These are phyloP conservation scores for Antigone vipio DNA, from an alignment of 2,113 vertebrate genomes.

Conservation along the genomic window DNA sequence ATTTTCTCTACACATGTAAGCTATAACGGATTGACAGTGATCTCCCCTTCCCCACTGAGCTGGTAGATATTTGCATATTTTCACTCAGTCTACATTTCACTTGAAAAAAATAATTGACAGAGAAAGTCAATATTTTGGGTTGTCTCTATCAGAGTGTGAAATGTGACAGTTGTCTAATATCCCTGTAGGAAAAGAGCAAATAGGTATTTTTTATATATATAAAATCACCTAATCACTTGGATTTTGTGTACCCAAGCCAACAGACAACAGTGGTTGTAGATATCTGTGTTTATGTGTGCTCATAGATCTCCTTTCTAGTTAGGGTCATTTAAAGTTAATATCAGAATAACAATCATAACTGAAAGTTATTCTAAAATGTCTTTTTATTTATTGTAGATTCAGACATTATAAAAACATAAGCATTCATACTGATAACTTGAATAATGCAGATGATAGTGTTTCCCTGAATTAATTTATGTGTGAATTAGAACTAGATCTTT, in stretches of 20 bases:
- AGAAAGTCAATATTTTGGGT: background rate
- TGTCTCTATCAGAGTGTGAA: background rate
- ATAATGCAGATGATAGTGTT: background rate
- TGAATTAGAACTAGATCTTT: background rate
- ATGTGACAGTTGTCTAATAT: background rate
- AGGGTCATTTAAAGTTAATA: background rate
- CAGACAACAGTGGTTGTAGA: background rate
- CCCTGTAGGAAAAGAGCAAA: background rate
- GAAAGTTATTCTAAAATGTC: background rate
- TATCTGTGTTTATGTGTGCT: fast-evolving
- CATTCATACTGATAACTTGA: background rate
- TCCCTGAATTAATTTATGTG: background rate
- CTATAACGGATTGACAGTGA: background rate
- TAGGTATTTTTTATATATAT: background rate
- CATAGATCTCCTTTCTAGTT: background rate
- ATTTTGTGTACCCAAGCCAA: background rate
- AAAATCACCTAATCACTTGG: background rate
- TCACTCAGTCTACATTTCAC: background rate
- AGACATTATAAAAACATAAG: background rate
- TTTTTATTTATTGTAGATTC: background rate
- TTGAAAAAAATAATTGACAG: background rate
- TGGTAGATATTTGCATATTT: background rate
- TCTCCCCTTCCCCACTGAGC: background rate
- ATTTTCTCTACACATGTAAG: background rate
- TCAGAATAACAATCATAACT: background rate